A percentile compares a stretch with the other conserved stretches of the same genome.
These are phyloP conservation scores for Mayetiola destructor DNA, from an alignment of 2,888 invertebrate genomes.

Conservation along the genomic window DNA sequence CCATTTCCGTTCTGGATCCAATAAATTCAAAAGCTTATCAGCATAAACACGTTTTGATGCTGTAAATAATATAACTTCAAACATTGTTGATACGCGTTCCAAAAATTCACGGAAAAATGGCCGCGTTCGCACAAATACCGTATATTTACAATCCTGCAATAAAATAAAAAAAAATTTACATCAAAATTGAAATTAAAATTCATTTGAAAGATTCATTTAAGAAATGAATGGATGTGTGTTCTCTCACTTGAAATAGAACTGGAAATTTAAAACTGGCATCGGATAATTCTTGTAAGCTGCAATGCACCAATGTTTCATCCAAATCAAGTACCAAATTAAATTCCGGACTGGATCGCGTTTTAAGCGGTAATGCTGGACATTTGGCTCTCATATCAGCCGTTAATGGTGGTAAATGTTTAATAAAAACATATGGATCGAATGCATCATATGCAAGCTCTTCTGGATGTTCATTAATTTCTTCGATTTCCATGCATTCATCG, in stretches of 20 bases:
- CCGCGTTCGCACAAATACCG: slow-evolving; percentile 71
- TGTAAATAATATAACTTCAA: slow-evolving; percentile 90
- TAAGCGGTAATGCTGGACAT: slow-evolving; percentile 63
- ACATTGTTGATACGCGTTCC: slow-evolving; percentile 69
- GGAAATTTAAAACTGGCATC: slow-evolving; percentile 91
- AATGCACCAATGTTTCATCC: slow-evolving; percentile 92
- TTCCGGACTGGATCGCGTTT: slow-evolving; percentile 83
- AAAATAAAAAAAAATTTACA: slow-evolving; percentile 1
- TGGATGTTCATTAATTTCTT: slow-evolving; percentile 17
- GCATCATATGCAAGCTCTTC: slow-evolving; percentile 48
- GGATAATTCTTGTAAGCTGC: slow-evolving; percentile 77
- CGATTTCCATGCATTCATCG: slow-evolving; percentile 24
- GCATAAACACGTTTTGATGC: slow-evolving; percentile 93
- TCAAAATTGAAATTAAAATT: not conserved
- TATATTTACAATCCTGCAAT: slow-evolving; percentile 73
- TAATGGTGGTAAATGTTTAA: slow-evolving; percentile 75
- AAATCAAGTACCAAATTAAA: slow-evolving; percentile 66
- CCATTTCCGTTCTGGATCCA: slow-evolving; percentile 77
- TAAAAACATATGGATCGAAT: slow-evolving; percentile 82
- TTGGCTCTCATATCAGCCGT: slow-evolving; percentile 59
- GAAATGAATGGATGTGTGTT: no score
- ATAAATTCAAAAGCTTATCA: slow-evolving; percentile 76
- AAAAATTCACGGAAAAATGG: slow-evolving; percentile 87
- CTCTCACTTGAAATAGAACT: slow-evolving; percentile 58
- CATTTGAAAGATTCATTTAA: not conserved